These are phyloP conservation scores for Theocolax elegans DNA, from an alignment of 1,140 invertebrate genomes.

Conservation along the genomic window DNA sequence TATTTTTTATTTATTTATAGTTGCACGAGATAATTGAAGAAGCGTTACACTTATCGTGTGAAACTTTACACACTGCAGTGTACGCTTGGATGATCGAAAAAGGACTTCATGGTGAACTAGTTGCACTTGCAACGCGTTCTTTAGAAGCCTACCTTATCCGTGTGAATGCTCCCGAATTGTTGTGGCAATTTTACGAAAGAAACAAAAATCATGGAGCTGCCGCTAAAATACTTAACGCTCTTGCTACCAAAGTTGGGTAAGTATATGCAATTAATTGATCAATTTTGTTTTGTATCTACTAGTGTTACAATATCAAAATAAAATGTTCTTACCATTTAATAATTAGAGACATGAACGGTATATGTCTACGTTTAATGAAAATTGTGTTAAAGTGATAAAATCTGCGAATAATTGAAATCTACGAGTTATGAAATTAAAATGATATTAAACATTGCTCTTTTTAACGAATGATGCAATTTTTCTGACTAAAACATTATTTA, in stretches of 20 bases:
- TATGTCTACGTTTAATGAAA: too few relatives aligned
- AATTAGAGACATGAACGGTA: too few relatives aligned
- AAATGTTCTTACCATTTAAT: too few relatives aligned
- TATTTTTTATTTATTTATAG: slow-evolving; percentile 43
- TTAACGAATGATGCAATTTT: too few relatives aligned
- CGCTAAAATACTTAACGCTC: slow-evolving; percentile 88
- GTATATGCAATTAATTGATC: slow-evolving; percentile 29
- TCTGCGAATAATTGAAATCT: too few relatives aligned
- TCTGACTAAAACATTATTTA: too few relatives aligned
- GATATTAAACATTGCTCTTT: too few relatives aligned
- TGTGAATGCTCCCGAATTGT: slow-evolving; percentile 81
- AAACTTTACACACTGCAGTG: slow-evolving; percentile 88
- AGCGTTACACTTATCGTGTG: slow-evolving; percentile 76
- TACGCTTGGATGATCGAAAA: slow-evolving; percentile 95
- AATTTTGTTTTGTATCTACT: too few relatives aligned
- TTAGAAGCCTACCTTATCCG: slow-evolving; percentile 84
- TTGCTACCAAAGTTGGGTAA: slow-evolving; percentile 86
- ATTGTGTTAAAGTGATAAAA: too few relatives aligned
- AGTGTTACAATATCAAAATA: too few relatives aligned
- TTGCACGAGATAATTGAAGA: slow-evolving; percentile 65
- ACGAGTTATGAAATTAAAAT: too few relatives aligned
- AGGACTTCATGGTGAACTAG: slow-evolving; percentile 79
- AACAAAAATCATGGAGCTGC: slow-evolving; percentile 91
- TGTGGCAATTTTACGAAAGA: slow-evolving; percentile 97
- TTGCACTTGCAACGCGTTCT: slow-evolving; percentile 82